These are phyloP conservation scores for Sepiola atlantica DNA, from an alignment of 2,888 invertebrate species.

Conservation along the genomic window DNA sequence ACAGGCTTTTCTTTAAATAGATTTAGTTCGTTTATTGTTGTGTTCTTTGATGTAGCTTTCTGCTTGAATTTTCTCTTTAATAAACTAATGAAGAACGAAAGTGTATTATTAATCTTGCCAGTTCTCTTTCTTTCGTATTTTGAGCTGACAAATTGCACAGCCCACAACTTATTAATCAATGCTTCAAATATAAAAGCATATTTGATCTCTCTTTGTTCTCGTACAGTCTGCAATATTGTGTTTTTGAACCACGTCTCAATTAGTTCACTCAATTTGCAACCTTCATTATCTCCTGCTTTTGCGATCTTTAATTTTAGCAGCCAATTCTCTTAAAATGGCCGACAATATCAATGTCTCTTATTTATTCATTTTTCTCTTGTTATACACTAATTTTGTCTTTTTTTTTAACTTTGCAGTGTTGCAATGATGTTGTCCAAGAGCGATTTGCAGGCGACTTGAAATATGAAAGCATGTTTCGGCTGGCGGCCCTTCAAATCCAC, in stretches of 20 bases:
- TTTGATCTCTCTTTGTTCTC: not conserved
- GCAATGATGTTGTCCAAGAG: conserved; percentile 94
- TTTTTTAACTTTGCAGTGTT: conserved; percentile 79
- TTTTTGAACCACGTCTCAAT: not conserved
- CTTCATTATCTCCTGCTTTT: not conserved
- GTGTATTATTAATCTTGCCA: not conserved
- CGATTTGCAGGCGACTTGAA: conserved; percentile 91
- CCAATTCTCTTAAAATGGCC: not conserved
- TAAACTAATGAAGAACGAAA: not conserved
- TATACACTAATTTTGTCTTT: too few species aligned
- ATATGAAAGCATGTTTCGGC: conserved; percentile 88
- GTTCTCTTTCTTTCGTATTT: not conserved
- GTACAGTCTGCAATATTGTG: not conserved
- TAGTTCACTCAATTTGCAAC: not conserved
- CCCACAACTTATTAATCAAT: not conserved
- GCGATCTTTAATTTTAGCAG: not conserved
- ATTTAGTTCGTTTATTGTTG: not conserved
- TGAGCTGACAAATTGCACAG: not conserved
- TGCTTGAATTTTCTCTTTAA: not conserved
- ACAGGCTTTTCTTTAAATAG: not conserved
- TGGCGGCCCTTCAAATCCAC: conserved; percentile 92
- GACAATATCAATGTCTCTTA: not conserved
- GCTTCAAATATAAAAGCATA: too few species aligned
- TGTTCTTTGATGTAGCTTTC: not conserved
- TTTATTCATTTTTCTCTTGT: not conserved